Evolutionary conservation across 2,888 invertebrate species (phyloP).

Genomic region (Toxonevra muliebris): DNA sequence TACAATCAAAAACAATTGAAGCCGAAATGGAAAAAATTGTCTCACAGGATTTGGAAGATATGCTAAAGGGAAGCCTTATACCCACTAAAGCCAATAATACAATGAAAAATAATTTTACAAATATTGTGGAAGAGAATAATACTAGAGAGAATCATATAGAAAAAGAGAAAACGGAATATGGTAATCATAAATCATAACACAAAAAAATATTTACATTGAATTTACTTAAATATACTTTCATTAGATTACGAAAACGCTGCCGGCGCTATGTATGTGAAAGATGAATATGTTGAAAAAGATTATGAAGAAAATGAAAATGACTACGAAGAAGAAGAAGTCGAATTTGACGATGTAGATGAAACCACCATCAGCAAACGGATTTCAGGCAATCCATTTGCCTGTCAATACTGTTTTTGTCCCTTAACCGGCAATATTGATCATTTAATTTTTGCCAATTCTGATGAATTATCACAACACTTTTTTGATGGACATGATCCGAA

Average conservation of each 20-base stretch:
- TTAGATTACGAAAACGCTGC: neutral
- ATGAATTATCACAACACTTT: constrained; percentile 45
- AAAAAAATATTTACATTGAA: too few species aligned
- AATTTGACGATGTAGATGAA: constrained; percentile 18
- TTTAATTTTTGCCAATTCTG: constrained; percentile 38
- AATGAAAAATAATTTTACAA: too few species aligned
- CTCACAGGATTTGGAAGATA: constrained; percentile 40
- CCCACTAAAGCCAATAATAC: constrained; percentile 30
- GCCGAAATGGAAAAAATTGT: constrained; percentile 17
- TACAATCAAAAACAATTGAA: neutral
- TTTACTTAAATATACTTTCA: too few species aligned
- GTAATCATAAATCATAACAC: too few species aligned
- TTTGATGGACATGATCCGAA: constrained; percentile 46
- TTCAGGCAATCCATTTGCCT: constrained; percentile 38
- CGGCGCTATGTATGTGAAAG: too few species aligned
- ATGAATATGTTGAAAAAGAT: neutral
- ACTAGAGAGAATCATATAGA: too few species aligned
- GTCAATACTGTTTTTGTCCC: constrained; percentile 44
- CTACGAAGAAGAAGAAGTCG: constrained; percentile 6
- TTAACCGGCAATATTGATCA: constrained; percentile 37
- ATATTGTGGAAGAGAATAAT: too few species aligned
- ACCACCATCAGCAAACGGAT: constrained; percentile 28
- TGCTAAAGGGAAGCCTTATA: constrained; percentile 43
- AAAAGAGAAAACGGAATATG: too few species aligned
- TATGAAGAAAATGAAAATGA: neutral